phyloP scores from a whole-genome alignment of 2,113 vertebrate genomes.

The Psilopogon haemacephalus region DNA sequence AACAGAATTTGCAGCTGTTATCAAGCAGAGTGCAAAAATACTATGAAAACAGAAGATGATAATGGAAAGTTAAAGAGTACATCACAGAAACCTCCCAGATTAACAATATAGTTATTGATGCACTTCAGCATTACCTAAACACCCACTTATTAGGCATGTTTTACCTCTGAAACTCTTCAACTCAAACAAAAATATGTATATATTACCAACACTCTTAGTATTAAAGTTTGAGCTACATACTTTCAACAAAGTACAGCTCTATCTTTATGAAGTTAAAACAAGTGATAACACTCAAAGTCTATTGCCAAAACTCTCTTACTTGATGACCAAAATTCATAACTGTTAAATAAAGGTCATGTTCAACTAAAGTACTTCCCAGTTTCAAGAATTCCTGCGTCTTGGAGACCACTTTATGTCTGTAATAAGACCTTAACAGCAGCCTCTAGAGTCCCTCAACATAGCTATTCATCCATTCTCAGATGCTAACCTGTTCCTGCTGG shows the following conservation, averaged over 20 bases:
- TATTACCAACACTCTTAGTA: not conserved
- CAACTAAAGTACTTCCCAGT: not conserved
- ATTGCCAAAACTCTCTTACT: conserved; percentile 11
- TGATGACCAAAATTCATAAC: not conserved
- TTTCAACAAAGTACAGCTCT: not conserved
- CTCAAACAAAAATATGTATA: not conserved
- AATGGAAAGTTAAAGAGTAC: not conserved
- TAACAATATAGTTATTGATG: not conserved
- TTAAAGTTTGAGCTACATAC: not conserved
- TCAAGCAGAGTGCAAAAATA: conserved; percentile 8
- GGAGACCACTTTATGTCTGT: not conserved
- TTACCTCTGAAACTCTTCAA: not conserved
- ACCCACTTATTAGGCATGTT: not conserved
- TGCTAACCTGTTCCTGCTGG: not conserved
- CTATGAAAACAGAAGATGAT: not conserved
- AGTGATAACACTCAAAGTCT: conserved; percentile 4
- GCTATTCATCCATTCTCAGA: not conserved
- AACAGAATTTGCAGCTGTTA: not conserved
- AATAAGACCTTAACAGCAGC: not conserved
- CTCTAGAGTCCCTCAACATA: not conserved
- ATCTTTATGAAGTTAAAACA: not conserved
- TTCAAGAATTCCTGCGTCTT: not conserved
- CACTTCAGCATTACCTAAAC: not conserved
- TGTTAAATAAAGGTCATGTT: not conserved
- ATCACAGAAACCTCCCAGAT: not conserved